Base-by-base conservation (phyloP, 2,888 invertebrate genomes). In the Trachelus iudaicus region DNA sequence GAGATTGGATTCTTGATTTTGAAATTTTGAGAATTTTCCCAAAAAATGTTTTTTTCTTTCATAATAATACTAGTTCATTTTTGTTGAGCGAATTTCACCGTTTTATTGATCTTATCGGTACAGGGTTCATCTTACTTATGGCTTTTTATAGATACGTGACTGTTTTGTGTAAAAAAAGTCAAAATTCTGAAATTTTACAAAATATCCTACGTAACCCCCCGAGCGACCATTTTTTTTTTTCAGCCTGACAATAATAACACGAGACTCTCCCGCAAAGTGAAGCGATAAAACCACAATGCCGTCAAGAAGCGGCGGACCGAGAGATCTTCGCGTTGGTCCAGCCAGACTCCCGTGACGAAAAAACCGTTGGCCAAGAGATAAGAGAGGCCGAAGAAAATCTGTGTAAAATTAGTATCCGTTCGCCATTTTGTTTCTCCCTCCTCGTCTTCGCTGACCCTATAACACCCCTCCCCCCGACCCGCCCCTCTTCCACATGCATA, bases 251-350 rank as follows among this genome's bases (percentile, higher is more conserved):
- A 56, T 56, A 56, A 56, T 56, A 56, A 56, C 56, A 56, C 74
- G 6, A 4, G n/a, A 83, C 79, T 79, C 85, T 83, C 84, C 85
- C 80, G 82, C 84, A 82, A 82, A 81, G 83, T 74, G 74, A 23
- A 23, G 2, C 23, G 56, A 56, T 23, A 56, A 56, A 56, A 56
- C 56, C 56, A 23, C 56, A 23, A 56, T 9, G 9, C 30, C 34
- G 69, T 37, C 75, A 79, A 80, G 71, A 71, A 33, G 71, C 34
- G 13, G 31, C 80, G 79, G 11, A 34, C 33, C 34, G 15, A 71
- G 71, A 68, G 69, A 73, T 68, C 81, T 69, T 79, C 76, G 83
- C 85, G 85, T 85, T 85, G 84, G 84, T 84, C 85, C 78, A 75
- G 74, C 37, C 75, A 56, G 56, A 56, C 76, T 71, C 76, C 69